phyloP scores from a whole-genome alignment of 2,888 invertebrate species.

The Aphelenchoides bicaudatus region DNA sequence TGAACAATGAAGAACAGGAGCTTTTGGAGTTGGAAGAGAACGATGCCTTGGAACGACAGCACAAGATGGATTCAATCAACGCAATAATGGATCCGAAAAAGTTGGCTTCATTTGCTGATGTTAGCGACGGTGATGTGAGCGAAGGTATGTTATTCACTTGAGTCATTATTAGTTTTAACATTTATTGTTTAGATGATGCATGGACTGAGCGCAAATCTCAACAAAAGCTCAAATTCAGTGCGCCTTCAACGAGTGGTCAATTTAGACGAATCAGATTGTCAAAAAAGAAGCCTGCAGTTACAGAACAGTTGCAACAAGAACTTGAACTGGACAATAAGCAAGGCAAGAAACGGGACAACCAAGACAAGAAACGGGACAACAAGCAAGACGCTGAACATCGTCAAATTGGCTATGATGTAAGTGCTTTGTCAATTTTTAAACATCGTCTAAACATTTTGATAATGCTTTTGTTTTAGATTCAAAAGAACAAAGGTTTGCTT shows the following conservation, averaged over 20 bases:
- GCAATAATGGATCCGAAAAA: conserved; percentile 31
- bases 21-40: conserved; percentile 43
- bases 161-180: too few relatives aligned
- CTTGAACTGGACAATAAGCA: conserved; percentile 7
- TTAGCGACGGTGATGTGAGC: conserved; percentile 39
- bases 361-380: conserved; percentile 16
- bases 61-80: conserved; percentile 44
- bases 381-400: conserved; percentile 19
- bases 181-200: too few relatives aligned
- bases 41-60: conserved; percentile 51
- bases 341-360: conserved; percentile 18
- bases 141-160: too few relatives aligned
- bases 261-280: too few relatives aligned
- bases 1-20: conserved; percentile 45
- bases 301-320: conserved; percentile 60
- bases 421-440: conserved; percentile 14
- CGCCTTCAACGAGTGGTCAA: too few relatives aligned
- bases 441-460: background rate
- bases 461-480: conserved; percentile 35
- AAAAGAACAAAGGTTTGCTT: conserved; percentile 40
- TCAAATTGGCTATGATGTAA: conserved; percentile 32
- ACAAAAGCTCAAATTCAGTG: too few relatives aligned
- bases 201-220: too few relatives aligned
- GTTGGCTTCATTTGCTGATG: conserved; percentile 20
- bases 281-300: conserved; percentile 58